Base-by-base conservation (phyloP, 2,797 vertebrate species). In the Amblyraja radiata region DNA sequence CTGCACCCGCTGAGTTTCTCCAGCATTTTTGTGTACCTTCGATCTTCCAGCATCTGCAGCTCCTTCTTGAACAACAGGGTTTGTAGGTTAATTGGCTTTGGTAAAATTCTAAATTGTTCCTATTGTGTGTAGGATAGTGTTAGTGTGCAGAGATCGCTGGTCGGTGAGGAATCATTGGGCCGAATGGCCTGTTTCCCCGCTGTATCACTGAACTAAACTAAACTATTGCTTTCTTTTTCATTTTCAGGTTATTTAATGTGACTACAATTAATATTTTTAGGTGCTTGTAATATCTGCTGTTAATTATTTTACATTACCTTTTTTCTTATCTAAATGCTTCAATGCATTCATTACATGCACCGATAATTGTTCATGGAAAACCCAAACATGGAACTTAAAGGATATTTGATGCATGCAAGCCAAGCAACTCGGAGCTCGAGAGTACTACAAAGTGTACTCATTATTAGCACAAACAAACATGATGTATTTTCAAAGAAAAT, bases 271-370 rank as follows among this genome's bases (percentile, higher is more conserved):
- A 88, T 73, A 36, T 68, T 39, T 18, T 76, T 13, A 25, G 71
- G 11, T 54, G 46, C 36, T 92, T 58, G 90, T 92, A 54, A 54
- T 74, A 92, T 54, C 65, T 46, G 46, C 65, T 92, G 36, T 74
- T 76, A 74, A 92, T 92, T 76, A 92, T 76, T 76, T 71, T 92
- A 16, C 71, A 76, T 92, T 92, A 23, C 9, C 39, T 92, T 21
- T 92, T 92, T 73, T 63, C 36, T 21, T 10, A 73, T 1, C 68
- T 25, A 91, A 73, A 28, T 71, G 63, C 68, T 73, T 46, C 90
- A 92, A 76, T 74, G 90, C 23, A 54, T 39, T 92, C 11, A 28
- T 76, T 74, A 92, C 76, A 23, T 92, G 71, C 90, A 76, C 58
- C 65, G 76, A 11, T 92, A 39, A 76, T 23, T 28, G 11, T 74